Conservation (phyloP, 1,140 invertebrate genomes). For the Metaphire vulgaris region DNA sequence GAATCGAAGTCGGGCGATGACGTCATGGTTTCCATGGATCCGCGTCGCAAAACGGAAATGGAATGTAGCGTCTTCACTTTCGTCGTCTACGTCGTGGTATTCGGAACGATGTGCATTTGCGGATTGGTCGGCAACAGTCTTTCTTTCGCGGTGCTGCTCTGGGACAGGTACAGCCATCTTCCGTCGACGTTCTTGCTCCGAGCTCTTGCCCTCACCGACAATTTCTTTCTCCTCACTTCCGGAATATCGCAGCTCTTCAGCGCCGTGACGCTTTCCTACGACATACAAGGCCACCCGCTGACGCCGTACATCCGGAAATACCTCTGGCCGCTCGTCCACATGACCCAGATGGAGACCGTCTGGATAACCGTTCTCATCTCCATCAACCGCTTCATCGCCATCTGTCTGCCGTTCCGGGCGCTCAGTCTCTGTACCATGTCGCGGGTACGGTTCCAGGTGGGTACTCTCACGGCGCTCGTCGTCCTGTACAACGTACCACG, state of each 20-base stretch:
- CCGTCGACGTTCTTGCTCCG: slow-evolving; percentile 26
- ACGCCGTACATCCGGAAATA: slow-evolving; percentile 12
- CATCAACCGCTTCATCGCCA: slow-evolving; percentile 47
- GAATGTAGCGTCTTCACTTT: slow-evolving; percentile 23
- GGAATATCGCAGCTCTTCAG: slow-evolving; percentile 17
- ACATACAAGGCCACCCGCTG: background rate
- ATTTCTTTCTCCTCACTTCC: slow-evolving; percentile 21
- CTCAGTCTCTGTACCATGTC: slow-evolving; percentile 43
- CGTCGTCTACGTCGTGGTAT: slow-evolving; percentile 22
- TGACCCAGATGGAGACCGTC: slow-evolving; percentile 28
- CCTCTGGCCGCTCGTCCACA: slow-evolving; percentile 26
- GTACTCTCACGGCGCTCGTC: slow-evolving; percentile 40
- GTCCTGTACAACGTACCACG: slow-evolving; percentile 45
- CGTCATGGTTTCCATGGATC: background rate
- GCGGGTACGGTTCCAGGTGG: slow-evolving; percentile 34
- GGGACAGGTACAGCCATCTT: slow-evolving; percentile 26
- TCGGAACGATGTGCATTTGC: slow-evolving; percentile 23
- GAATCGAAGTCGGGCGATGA: background rate
- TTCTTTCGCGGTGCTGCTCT: slow-evolving; percentile 21
- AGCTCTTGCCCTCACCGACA: slow-evolving; percentile 23
- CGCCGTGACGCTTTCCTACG: background rate
- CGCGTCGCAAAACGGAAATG: background rate
- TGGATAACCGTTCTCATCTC: slow-evolving; percentile 30
- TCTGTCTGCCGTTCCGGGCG: slow-evolving; percentile 51
- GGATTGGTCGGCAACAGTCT: slow-evolving; percentile 24